Evolutionary conservation across 1,140 invertebrate species (phyloP).

Genomic region (Solen grandis): DNA sequence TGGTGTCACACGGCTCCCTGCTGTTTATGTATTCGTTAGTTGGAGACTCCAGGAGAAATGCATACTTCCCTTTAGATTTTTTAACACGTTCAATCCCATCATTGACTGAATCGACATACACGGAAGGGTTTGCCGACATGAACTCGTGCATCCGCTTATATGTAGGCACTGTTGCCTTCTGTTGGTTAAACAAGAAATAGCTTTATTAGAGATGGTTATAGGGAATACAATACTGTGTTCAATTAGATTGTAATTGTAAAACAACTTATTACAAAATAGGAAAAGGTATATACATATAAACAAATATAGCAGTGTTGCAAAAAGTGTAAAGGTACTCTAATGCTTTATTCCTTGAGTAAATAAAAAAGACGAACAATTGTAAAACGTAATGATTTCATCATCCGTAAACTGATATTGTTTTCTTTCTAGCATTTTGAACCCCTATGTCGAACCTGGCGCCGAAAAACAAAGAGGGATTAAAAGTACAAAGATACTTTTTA

Average conservation of each 20-base stretch:
- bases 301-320: background rate
- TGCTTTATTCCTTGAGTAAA: no score
- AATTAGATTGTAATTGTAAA: no score
- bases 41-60: slow-evolving; percentile 95
- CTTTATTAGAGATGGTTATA: background rate
- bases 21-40: slow-evolving; percentile 98
- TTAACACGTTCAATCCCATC: slow-evolving; percentile 76
- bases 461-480: no score
- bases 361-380: no score
- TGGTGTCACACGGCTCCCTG: slow-evolving; percentile 95
- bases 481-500: no score
- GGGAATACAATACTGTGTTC: background rate
- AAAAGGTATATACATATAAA: no score
- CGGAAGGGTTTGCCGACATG: slow-evolving; percentile 84
- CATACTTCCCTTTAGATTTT: slow-evolving; percentile 89
- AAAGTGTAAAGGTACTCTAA: no score
- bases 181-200: slow-evolving; percentile 55
- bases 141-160: slow-evolving; percentile 98
- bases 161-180: slow-evolving; percentile 94
- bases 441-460: no score
- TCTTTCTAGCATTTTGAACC: no score
- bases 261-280: no score
- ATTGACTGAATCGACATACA: slow-evolving; percentile 70
- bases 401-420: no score
- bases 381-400: no score